Evolutionary conservation across 2,113 vertebrate species (phyloP), one percentile per base, ranked within the genome.

Genomic region (Oenanthe oenanthe): DNA sequence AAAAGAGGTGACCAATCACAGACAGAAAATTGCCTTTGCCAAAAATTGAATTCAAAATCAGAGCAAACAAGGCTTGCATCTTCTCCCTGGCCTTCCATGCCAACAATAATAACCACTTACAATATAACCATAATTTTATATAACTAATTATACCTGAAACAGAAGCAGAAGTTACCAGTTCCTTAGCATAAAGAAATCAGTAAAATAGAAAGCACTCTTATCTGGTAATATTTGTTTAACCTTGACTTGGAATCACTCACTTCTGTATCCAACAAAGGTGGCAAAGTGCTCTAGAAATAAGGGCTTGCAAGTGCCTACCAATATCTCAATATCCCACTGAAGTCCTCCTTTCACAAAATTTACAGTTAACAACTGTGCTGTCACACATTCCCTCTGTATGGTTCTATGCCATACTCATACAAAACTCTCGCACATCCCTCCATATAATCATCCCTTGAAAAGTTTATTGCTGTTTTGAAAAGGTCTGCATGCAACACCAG

Each of bases 41-140:
- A 75, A 40, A 85, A 92, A 42, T 75, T 72, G 73, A 65, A 92
- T 82, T 78, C 70, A 87, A 85, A 87, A 89, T 65, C 57, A 42
- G 80, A 78, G 63, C 68, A 90, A 95, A 74, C 40, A 89, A 81
- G 70, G n/a, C n/a, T 78, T 72, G 54, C 61, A 85, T 62, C 89
- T 93, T 36, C 65, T 91, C 51, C 73, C 38, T 62, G 53, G 60
- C 29, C 34, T 89, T 54, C 57, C 18, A 20, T 68, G 77, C 77
- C 89, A 94, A 65, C 19, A 77, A 32, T 43, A 94, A 84, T 18
- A 87, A 78, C 9, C 34, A 60, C 16, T 61, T 43, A 53, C 14
- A 81, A 66, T 66, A 67, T 74, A 89, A 56, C 11, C 24, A 42
- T 31, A 9, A 31, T 21, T 76, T 68, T 54, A 56, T 19, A 32